Evolutionary conservation across 92 coral and sea anemone genomes (phyloP), one percentile per base, ranked within the genome.

Genomic region (Palythoa grandiflora): DNA sequence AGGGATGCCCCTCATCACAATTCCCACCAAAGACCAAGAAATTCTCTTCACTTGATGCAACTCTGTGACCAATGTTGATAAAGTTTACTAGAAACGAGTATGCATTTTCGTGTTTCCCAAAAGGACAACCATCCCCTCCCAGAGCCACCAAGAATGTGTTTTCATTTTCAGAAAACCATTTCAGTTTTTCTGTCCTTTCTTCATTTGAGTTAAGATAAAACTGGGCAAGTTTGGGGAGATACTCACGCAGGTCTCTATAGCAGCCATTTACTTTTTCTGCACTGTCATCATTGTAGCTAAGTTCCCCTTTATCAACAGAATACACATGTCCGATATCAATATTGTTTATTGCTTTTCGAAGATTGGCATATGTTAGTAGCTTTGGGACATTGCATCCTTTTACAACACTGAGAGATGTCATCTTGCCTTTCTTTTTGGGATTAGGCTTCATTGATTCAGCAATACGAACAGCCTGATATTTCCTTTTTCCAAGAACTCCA

Each of bases 11-110:
- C 85, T 93, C 95, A 83, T 91, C 88, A 88, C 93, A 93, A 87
- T 93, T 93, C 71, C 92, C 93, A 68, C 96, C 96, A 84, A 93
- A 93, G 74, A 90, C 74, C 17, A 84, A 38, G 38, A 88, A 91
- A 70, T 91, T 91, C 48, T 91, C 89, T 52, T 88, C 57, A 85
- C 91, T 91, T 50, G 89, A 73, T 52, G 79, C 77, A 39, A 88
- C 88, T 37, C 71, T 79, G 73, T 87, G 79, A 21, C 90, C 93
- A 51, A 73, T 87, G 83, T 93, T 93, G 15, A 92, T 71, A 50
- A 92, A 83, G 70, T 91, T 90, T 14, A 90, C 89, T 59, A 90
- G 85, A 52, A 87, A 92, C 2, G 93, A 92, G 73, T 91, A 92
- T 57, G 65, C 65, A 57, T 12, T 57, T 57, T 57, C 65, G 12